These are phyloP conservation scores for Phocides pigmalion DNA, from an alignment of 1,140 invertebrate genomes.

Conservation along the genomic window DNA sequence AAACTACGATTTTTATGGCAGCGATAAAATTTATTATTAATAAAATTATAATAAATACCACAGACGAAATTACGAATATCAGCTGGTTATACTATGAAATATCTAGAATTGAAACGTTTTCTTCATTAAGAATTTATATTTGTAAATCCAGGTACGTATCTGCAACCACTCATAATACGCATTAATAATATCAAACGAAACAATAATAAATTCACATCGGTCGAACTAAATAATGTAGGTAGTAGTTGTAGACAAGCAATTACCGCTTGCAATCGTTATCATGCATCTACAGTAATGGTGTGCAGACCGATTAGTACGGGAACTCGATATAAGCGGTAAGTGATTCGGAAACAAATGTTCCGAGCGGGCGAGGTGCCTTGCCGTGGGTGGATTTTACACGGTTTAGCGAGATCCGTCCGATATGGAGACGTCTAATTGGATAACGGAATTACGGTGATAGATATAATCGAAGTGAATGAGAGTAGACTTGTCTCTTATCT, in stretches of 20 bases:
- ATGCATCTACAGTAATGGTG: slow-evolving; percentile 26
- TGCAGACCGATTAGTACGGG: slow-evolving; percentile 21
- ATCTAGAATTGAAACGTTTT: too few relatives aligned
- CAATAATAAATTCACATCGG: neutral
- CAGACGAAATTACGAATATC: too few relatives aligned
- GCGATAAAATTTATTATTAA: too few relatives aligned
- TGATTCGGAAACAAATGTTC: slow-evolving; percentile 45
- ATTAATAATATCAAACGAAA: neutral
- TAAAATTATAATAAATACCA: too few relatives aligned
- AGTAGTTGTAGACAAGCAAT: slow-evolving; percentile 15
- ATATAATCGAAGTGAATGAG: neutral
- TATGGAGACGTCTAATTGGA: slow-evolving; percentile 52
- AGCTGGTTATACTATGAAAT: too few relatives aligned
- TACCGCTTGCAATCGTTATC: slow-evolving; percentile 27
- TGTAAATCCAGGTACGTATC: too few relatives aligned
- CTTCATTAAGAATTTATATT: too few relatives aligned
- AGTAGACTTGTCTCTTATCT: too few relatives aligned
- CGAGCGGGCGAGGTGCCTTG: slow-evolving; percentile 27
- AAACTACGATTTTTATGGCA: too few relatives aligned
- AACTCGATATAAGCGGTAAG: slow-evolving; percentile 33
- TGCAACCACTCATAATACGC: too few relatives aligned
- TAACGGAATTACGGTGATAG: slow-evolving; percentile 34
- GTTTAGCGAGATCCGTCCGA: slow-evolving; percentile 41
- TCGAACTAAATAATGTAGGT: neutral
- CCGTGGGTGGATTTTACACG: slow-evolving; percentile 42